Base-by-base conservation (phyloP, 2,113 vertebrate genomes). In the Syngnathus floridae region DNA sequence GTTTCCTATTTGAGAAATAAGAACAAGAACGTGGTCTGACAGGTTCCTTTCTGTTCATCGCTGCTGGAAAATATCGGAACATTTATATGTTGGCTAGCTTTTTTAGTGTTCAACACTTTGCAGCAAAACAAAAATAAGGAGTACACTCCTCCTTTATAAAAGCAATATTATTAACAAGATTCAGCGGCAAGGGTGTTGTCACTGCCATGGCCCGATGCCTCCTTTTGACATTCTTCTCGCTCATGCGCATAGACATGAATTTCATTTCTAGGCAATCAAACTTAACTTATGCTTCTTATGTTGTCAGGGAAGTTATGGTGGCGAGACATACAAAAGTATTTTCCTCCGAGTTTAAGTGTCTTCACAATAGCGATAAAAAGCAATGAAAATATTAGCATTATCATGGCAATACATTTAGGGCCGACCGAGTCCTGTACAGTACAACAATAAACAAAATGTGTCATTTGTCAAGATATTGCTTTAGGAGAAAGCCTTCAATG, bases 41-140 rank as follows among this genome's bases (percentile, higher is more conserved):
- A 88, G 84, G 40, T 72, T 77, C 73, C 67, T 69, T 75, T 86
- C 78, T 78, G 72, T 78, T 85, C 70, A 86, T 84, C 85, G 67
- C 69, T 70, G 84, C 65, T 87, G 75, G 89, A 90, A 89, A 91
- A 91, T 91, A 90, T 88, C 71, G 75, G 83, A 90, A 91, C 84
- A 90, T 90, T 90, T 90, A 90, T 84, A 89, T 84, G 88, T 90
- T 89, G 89, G 82, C 88, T 90, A 90, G 89, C 90, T 91, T 92
- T 91, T 91, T 92, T 92, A 92, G 91, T 92, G 91, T 92, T 92
- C 90, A 90, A 91, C 91, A 91, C 90, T 91, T 90, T 91, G 90
- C 90, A 92, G 91, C 91, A 91, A 90, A 63, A 38, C 8, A 22
- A 54, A 87, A 85, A 81, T 80, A 84, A 90, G 87, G 89, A 90